Conservation (phyloP, 2,888 invertebrate species). For the Himalopsyche japonica region DNA sequence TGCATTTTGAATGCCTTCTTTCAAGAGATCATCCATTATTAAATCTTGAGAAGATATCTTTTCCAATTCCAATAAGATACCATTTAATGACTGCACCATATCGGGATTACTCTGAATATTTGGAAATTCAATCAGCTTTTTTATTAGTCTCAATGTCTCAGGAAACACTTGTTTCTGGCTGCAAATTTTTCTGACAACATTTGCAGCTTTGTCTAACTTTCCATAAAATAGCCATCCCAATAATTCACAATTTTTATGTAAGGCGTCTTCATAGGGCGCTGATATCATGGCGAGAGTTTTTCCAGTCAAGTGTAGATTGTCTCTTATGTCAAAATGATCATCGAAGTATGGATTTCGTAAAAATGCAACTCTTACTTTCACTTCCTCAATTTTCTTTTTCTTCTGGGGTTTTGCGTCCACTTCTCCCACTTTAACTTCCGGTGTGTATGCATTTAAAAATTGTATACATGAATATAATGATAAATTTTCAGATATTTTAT, state of each 20-base stretch:
- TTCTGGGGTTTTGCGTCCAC: conserved; percentile 43
- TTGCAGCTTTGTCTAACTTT: conserved; percentile 63
- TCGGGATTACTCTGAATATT: conserved; percentile 43
- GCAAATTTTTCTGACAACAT: conserved; percentile 43
- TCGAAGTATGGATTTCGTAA: conserved; percentile 84
- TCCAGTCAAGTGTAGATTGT: conserved; percentile 73
- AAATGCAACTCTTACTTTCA: conserved; percentile 76
- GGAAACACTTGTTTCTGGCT: conserved; percentile 48
- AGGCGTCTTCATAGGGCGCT: conserved; percentile 52
- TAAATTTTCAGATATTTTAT: conserved; percentile 70
- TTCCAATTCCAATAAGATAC: conserved; percentile 44
- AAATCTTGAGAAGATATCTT: conserved; percentile 41
- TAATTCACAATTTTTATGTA: conserved; percentile 63
- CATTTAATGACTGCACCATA: conserved; percentile 46
- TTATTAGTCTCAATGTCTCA: conserved; percentile 49
- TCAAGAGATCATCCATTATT: conserved; percentile 54
- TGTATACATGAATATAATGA: conserved; percentile 76
- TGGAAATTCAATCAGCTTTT: conserved; percentile 45
- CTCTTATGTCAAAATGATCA: conserved; percentile 85
- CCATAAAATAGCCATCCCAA: conserved; percentile 69
- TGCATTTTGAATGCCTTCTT: conserved; percentile 58
- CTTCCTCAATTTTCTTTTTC: conserved; percentile 59
- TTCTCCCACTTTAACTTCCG: conserved; percentile 44
- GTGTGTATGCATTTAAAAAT: conserved; percentile 61
- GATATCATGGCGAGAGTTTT: conserved; percentile 77